Evolutionary conservation across 1,140 invertebrate species (phyloP), one percentile per base, ranked within the genome.

Genomic region (Ctenoplectra terminalis): DNA sequence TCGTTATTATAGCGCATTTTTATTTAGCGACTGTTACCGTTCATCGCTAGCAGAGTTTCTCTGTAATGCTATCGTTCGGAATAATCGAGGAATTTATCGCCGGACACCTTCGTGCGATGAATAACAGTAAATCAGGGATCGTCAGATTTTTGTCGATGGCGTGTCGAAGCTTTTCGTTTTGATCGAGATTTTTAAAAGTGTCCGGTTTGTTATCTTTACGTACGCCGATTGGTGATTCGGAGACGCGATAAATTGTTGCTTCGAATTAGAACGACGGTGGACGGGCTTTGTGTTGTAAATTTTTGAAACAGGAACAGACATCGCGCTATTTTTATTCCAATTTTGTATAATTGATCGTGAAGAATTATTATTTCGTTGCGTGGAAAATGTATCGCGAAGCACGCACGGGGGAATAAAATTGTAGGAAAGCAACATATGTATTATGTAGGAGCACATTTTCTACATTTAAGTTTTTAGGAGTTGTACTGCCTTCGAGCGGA

Each of bases 1-100:
- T 88, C 86, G 87, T 88, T 88, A 88, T 88, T 88, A 87, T 85
- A 82, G 80, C 71, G 75, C 78, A 88, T 90, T 90, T 92, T 90
- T 91, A 87, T 90, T 84, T 84, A 84, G 60, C 70, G 73, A 63
- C 73, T 58, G 71, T 75, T 84, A 70, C 50, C 78, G 72, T 56
- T 40, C 69, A 61, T 50, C 56, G 63, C 37, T 74, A 66, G 11
- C 60, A 61, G 34, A 56, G 61, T 67, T 56, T 43, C 66, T 78
- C 48, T 69, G 73, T 76, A 76, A 82, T n/a, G 60, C 69, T 81
- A 67, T 67, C 75, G 54, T 37, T 29, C 20, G 67, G 67, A 56
- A 81, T 82, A 82, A 82, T 85, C 79, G 50, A 31, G 34, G n/a
- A 58, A 74, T 81, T 75, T 74, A 75, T 74, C 23, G 46, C 58